A percentile compares a stretch with the other conserved stretches of the same genome.
These are phyloP conservation scores for Autographa gamma DNA, from an alignment of 2,888 invertebrate species.

Conservation along the genomic window DNA sequence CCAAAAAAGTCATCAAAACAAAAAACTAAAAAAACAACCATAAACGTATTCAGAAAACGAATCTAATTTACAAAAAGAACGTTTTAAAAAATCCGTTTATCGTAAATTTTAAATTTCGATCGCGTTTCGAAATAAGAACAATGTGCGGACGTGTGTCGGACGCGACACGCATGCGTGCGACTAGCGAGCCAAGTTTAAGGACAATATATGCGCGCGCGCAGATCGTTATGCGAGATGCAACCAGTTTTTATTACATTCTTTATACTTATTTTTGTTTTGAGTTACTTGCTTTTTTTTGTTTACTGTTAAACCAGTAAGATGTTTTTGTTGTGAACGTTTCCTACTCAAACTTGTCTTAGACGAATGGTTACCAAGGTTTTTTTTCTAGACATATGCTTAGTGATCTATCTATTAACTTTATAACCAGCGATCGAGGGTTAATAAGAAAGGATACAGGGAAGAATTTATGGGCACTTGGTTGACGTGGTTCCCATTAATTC, in stretches of 20 bases:
- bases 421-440: no score
- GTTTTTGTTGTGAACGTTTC: not conserved
- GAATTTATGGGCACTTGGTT: no score
- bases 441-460: no score
- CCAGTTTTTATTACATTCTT: conserved; percentile 10
- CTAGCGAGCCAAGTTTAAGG: conserved; percentile 77
- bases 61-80: not conserved
- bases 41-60: not conserved
- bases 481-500: no score
- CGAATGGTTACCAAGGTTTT: no score
- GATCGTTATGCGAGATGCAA: conserved; percentile 39
- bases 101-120: conserved; percentile 41
- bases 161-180: conserved; percentile 64
- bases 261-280: not conserved
- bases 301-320: not conserved
- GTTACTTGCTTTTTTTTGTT: not conserved
- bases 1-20: not conserved
- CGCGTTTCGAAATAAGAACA: conserved; percentile 59
- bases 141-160: conserved; percentile 62
- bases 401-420: no score
- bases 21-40: not conserved
- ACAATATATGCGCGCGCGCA: conserved; percentile 57
- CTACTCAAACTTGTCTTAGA: not conserved
- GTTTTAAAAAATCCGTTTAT: conserved; percentile 5
- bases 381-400: no score